phyloP scores from a whole-genome alignment of 64 coral and sea anemone species.

The Montipora efflorescens region DNA sequence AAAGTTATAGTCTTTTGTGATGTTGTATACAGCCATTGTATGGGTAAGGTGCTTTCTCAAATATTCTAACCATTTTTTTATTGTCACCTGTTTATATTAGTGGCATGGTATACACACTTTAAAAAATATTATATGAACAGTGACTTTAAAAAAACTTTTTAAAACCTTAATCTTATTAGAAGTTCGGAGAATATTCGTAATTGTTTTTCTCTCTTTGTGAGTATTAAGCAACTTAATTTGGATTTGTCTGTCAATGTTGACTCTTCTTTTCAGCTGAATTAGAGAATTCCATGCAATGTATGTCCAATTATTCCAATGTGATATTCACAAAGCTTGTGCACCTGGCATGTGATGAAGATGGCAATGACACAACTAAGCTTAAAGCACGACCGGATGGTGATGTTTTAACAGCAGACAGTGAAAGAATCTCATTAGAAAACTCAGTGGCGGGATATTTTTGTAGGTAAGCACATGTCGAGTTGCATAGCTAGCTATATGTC shows the following conservation, averaged over 20 bases:
- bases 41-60: conserved; percentile 64
- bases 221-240: too few relatives aligned
- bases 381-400: not conserved
- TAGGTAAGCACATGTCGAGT: not conserved
- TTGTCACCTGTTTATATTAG: too few relatives aligned
- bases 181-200: too few relatives aligned
- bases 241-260: not conserved
- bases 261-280: conserved; percentile 5
- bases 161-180: too few relatives aligned
- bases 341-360: not conserved
- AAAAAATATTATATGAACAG: too few relatives aligned
- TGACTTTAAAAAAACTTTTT: too few relatives aligned
- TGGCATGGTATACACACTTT: too few relatives aligned
- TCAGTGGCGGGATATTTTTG: not conserved
- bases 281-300: not conserved
- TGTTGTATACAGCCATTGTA: conserved; percentile 82
- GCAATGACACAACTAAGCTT: not conserved
- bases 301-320: conserved; percentile 1
- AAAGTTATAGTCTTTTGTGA: conserved; percentile 92
- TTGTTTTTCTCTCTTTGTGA: too few relatives aligned
- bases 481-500: too few relatives aligned
- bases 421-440: not conserved
- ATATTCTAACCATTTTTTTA: not conserved
- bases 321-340: conserved; percentile 25
- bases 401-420: not conserved